Base-by-base conservation (phyloP, 2,113 vertebrate species). In the Sebastes fasciatus region DNA sequence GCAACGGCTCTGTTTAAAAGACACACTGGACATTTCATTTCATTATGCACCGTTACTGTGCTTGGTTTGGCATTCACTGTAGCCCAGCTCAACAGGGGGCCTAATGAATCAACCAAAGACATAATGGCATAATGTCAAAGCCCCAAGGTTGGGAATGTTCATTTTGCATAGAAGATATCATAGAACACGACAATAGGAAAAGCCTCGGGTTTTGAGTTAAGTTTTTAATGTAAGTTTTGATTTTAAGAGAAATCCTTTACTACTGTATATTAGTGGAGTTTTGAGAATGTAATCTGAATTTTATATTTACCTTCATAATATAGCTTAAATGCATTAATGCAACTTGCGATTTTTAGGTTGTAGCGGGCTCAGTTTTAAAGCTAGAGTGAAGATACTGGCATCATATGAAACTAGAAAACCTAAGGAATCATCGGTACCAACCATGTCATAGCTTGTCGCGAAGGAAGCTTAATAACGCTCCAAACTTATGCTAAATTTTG, bases 21-120 rank as follows among this genome's bases (percentile, higher is more conserved):
- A 85, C 49, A 45, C 43, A 45, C 74, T 80, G 54, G 13, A 49
- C 34, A n/a, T 11, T n/a, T 62, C 43, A 64, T 64, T 54, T 77
- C 2, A 26, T 26, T 54, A 12, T 55, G n/a, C 4, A 34, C 16
- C 34, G 17, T 60, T 51, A 64, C 65, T 60, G 48, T 5, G 40
- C 9, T 26, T 2, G n/a, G 49, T 58, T 83, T 70, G 49, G 42
- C 10, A 64, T 64, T 64, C 64, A 46, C 14, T 63, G 4, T 19
- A 67, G 66, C 26, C 26, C 0, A 48, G 61, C 55, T 73, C 55
- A 73, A 62, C 68, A 48, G 42, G 48, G 5, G 48, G 48, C 12
- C 48, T 49, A 14, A 49, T 49, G 48, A 49, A 49, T 11, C 10
- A 11, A 49, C 13, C 48, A 4, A 49, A 49, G 48, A 49, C 48